phyloP scores from a whole-genome alignment of 2,888 invertebrate species.

The Cerastoderma edule region DNA sequence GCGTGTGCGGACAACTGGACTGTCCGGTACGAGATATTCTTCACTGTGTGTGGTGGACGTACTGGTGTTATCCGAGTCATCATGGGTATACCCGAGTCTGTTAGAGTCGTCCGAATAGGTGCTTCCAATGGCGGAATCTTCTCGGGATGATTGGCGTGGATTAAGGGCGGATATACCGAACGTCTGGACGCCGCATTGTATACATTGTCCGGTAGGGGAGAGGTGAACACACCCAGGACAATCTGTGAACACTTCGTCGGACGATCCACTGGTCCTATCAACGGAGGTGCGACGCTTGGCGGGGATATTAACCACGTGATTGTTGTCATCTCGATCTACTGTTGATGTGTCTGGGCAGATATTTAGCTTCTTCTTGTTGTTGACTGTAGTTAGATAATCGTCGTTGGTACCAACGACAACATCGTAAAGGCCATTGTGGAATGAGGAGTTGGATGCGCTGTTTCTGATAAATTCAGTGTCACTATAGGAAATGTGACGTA shows the following conservation, averaged over 20 bases:
- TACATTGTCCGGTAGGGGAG: constrained; percentile 12
- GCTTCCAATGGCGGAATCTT: constrained; percentile 54
- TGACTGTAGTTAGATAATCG: background rate
- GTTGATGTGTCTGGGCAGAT: background rate
- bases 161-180: constrained; percentile 25
- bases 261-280: constrained; percentile 3
- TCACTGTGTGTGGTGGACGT: constrained; percentile 22
- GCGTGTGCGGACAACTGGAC: constrained; percentile 7
- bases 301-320: background rate
- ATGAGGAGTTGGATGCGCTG: constrained; percentile 23
- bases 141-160: constrained; percentile 25
- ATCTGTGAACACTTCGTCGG: constrained; percentile 52
- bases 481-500: constrained; percentile 7
- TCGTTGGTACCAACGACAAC: constrained; percentile 1
- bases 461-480: constrained; percentile 24
- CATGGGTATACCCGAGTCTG: constrained; percentile 6
- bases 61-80: constrained; percentile 24
- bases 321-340: background rate
- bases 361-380: background rate
- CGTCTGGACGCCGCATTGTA: constrained; percentile 24
- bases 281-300: background rate
- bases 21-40: constrained; percentile 50
- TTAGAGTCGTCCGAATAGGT: constrained; percentile 54
- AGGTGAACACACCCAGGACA: constrained; percentile 23
- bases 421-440: constrained; percentile 47